A percentile compares a stretch with the other conserved stretches of the same genome.
Conservation (phyloP, 2,888 invertebrate species). For the Cryptocephalus primarius region DNA sequence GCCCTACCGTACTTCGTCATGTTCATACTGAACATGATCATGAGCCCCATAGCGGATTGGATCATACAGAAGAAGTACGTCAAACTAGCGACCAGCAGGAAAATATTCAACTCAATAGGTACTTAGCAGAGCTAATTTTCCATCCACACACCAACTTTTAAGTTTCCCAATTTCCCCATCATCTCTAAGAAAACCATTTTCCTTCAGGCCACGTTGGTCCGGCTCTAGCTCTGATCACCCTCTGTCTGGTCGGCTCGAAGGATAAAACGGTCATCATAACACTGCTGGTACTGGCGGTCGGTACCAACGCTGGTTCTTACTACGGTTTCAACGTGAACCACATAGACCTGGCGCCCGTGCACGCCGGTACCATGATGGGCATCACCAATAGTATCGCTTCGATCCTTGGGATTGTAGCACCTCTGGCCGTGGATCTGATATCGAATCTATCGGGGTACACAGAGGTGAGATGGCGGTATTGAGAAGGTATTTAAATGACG, state of each 20-base stretch:
- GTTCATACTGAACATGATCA: constrained; percentile 58
- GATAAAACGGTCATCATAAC: constrained; percentile 48
- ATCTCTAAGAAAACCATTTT: neutral
- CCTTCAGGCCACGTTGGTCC: constrained; percentile 43
- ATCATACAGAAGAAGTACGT: constrained; percentile 38
- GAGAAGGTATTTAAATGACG: no score
- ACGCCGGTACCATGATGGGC: constrained; percentile 75
- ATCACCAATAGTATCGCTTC: constrained; percentile 71
- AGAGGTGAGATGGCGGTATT: no score
- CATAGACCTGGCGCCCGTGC: constrained; percentile 75
- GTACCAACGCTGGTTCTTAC: constrained; percentile 63
- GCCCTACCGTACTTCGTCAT: constrained; percentile 64
- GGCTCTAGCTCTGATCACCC: constrained; percentile 52
- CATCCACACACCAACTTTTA: no score
- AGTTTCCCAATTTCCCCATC: no score
- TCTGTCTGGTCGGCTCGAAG: constrained; percentile 40
- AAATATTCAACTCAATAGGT: constrained; percentile 27
- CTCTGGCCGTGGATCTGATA: constrained; percentile 45
- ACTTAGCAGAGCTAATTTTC: no score
- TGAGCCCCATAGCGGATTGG: constrained; percentile 55
- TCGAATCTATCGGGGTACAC: no score
- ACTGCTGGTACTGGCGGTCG: constrained; percentile 59
- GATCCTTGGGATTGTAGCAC: constrained; percentile 71
- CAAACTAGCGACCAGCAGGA: constrained; percentile 23
- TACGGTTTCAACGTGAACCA: constrained; percentile 71